These are phyloP conservation scores for Rhinogobio ventralis DNA, from an alignment of 2,797 vertebrate genomes.

Conservation along the genomic window DNA sequence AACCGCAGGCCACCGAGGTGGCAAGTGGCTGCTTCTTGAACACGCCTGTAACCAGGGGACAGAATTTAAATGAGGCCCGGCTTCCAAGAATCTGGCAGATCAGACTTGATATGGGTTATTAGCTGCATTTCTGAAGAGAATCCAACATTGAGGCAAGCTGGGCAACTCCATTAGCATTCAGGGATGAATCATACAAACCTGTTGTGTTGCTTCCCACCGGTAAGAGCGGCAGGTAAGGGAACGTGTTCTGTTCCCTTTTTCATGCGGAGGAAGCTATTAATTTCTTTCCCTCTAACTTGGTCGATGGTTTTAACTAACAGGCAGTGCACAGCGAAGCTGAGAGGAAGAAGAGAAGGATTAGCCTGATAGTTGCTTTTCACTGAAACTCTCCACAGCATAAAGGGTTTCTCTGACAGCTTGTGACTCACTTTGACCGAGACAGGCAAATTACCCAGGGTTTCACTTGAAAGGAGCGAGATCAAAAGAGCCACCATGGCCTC, in stretches of 20 bases:
- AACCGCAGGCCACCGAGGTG: slow-evolving; percentile 17
- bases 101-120: slow-evolving; percentile 31
- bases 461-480: slow-evolving; percentile 61
- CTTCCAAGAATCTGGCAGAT: slow-evolving; percentile 37
- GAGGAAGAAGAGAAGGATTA: slow-evolving; percentile 43
- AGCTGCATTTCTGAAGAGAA: slow-evolving; percentile 29
- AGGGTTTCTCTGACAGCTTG: slow-evolving; percentile 53
- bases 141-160: slow-evolving; percentile 23
- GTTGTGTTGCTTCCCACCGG: neutral
- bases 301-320: slow-evolving; percentile 41
- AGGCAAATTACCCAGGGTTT: slow-evolving; percentile 56
- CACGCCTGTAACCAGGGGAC: slow-evolving; percentile 16
- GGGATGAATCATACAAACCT: slow-evolving; percentile 29
- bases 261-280: slow-evolving; percentile 22
- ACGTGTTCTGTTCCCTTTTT: slow-evolving; percentile 4
- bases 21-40: slow-evolving; percentile 38
- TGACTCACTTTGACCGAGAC: slow-evolving; percentile 54
- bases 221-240: slow-evolving; percentile 20
- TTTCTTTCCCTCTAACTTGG: slow-evolving; percentile 13
- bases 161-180: slow-evolving; percentile 37
- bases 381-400: slow-evolving; percentile 40
- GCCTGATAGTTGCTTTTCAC: slow-evolving; percentile 45
- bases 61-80: slow-evolving; percentile 39
- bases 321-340: slow-evolving; percentile 26
- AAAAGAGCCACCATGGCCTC: slow-evolving; percentile 55